Percentiles rank a stretch among this genome's conserved stretches.
These are phyloP conservation scores for Linhomoeus sp. DNA, from an alignment of 2,888 invertebrate genomes.

Conservation along the genomic window DNA sequence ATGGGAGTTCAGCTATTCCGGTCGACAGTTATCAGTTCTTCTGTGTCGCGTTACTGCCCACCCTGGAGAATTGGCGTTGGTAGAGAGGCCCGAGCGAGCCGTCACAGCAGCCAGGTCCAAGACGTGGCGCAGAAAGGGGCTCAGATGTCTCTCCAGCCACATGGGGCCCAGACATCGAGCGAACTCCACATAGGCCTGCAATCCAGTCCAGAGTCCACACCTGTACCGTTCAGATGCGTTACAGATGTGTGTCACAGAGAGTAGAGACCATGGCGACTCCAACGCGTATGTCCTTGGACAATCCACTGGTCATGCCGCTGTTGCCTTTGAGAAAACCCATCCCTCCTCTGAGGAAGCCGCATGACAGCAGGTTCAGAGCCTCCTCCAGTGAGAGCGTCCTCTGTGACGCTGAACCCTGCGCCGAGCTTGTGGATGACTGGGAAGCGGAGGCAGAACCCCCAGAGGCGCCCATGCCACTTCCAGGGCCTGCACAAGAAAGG, in stretches of 20 bases:
- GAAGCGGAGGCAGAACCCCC: too few species aligned
- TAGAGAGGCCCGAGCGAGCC: conserved; percentile 32
- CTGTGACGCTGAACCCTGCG: too few species aligned
- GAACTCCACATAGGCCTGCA: conserved; percentile 72
- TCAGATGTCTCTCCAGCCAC: conserved; percentile 83
- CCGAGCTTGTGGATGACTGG: too few species aligned
- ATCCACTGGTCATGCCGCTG: conserved; percentile 55
- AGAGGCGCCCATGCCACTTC: too few species aligned
- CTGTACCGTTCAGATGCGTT: not conserved
- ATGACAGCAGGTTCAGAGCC: conserved; percentile 67
- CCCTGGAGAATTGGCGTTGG: not conserved
- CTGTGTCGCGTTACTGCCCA: too few species aligned
- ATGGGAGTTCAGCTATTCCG: too few species aligned
- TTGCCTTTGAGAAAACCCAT: conserved; percentile 68
- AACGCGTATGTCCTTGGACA: conserved; percentile 83
- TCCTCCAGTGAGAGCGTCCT: conserved; percentile 51
- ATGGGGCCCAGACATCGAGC: conserved; percentile 69
- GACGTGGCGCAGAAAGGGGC: conserved; percentile 63
- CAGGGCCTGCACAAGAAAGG: too few species aligned
- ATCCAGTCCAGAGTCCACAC: not conserved
- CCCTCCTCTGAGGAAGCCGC: conserved; percentile 80
- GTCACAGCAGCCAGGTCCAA: conserved; percentile 77
- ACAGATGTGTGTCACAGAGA: not conserved
- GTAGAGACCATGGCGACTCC: conserved; percentile 69
- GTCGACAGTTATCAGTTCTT: too few species aligned